Base-by-base conservation (phyloP, 2,113 vertebrate genomes). In the Tricholaema leucomelas region DNA sequence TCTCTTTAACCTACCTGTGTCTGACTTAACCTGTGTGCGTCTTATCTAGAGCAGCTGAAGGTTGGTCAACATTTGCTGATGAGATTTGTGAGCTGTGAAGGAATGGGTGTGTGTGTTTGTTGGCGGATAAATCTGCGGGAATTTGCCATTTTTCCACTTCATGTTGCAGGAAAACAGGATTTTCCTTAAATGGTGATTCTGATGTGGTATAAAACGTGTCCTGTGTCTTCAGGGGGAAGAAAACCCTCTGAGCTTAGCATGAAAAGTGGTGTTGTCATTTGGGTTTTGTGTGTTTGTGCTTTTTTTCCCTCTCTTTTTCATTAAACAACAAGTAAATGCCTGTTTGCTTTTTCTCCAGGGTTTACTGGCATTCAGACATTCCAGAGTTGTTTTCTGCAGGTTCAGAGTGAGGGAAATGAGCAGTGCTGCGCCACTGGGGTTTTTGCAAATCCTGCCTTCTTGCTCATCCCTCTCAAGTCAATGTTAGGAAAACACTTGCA, bases 121-220 rank as follows among this genome's bases (percentile, higher is more conserved):
- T 77, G 36, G 5, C 72, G 89, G 92, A 66, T 78, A 94, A 96
- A 85, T 80, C 54, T 48, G 40, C 2, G 1, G 19, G 55, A 94
- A 79, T 92, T 74, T 82, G 67, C 81, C 33, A 35, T 85, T 95
- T 96, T 96, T 94, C 84, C 84, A 82, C 35, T 73, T 91, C n/a
- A n/a, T n/a, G 90, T 92, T 69, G 59, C 73, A 90, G 65, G 36
- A 96, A 78, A 93, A 79, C 30, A 20, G 38, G 48, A 55, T 93
- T 84, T 94, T 80, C 67, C 60, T 87, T 74, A 19, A 58, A 35
- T 73, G 15, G 3, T 67, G n/a, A 55, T 73, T 85, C 61, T 82
- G 27, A 4, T 64, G 38, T 50, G 10, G 46, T 60, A 54, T 82
- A 71, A 88, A 88, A 85, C 27, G 36, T 0, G 0, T 71, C 52